Evolutionary conservation across 2,797 vertebrate species (phyloP).

Genomic region (Scomberomorus guttatus): DNA sequence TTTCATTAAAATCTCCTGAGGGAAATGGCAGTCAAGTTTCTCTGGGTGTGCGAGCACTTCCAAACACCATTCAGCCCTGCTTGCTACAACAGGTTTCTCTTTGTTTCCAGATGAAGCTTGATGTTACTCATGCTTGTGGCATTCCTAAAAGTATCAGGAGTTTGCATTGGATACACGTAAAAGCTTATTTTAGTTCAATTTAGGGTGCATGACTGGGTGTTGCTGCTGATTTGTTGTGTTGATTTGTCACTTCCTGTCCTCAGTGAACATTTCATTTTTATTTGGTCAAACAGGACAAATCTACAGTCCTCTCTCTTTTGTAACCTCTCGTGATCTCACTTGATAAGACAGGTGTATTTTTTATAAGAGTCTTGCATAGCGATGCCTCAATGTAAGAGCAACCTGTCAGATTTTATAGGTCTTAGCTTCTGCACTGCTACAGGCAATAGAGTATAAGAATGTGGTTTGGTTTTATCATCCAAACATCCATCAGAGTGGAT

Average conservation of each 20-base stretch:
- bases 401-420: neutral
- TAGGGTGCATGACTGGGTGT: too few species aligned
- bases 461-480: neutral
- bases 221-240: neutral
- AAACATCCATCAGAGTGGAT: neutral
- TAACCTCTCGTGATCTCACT: neutral
- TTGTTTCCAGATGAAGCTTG: constrained; percentile 2
- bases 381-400: neutral
- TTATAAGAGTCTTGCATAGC: neutral
- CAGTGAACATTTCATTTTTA: neutral
- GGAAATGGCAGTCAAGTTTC: constrained; percentile 9
- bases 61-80: constrained; percentile 15
- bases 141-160: constrained; percentile 21
- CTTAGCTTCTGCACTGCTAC: neutral
- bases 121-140: constrained; percentile 40
- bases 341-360: neutral
- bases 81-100: constrained; percentile 54
- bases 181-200: neutral
- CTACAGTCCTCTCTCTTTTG: neutral
- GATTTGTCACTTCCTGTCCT: neutral
- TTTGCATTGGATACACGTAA: constrained; percentile 1
- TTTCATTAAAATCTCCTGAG: neutral
- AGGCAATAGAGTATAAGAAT: neutral
- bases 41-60: neutral
- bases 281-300: neutral